Evolutionary conservation across 2,797 vertebrate genomes (phyloP).

Genomic region (Etheostoma nigrum): DNA sequence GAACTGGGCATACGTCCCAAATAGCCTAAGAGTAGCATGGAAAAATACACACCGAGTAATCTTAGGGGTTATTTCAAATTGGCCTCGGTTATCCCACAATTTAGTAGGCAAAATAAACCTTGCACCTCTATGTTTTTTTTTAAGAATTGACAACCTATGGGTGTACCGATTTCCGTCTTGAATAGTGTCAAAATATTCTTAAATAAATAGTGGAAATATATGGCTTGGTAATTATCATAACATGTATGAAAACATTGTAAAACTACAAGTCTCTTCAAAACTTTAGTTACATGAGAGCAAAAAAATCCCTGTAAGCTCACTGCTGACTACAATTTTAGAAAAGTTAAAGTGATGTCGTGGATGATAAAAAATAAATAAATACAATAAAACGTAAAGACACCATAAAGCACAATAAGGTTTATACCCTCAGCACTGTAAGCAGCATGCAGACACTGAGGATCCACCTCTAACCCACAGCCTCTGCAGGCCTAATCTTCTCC

Average conservation of each 20-base stretch:
- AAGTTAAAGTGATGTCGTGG: not conserved
- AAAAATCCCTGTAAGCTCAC: not conserved
- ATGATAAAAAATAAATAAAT: not conserved
- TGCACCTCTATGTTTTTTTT: not conserved
- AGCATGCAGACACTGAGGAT: constrained; percentile 39
- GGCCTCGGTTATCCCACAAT: constrained; percentile 64
- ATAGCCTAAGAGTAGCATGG: constrained; percentile 86
- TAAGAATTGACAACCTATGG: constrained; percentile 8
- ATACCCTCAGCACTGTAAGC: not conserved
- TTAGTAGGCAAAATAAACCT: constrained; percentile 27
- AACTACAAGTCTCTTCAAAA: not conserved
- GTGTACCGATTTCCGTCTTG: not conserved
- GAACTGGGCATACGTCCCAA: constrained; percentile 88
- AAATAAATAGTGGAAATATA: not conserved
- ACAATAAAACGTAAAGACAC: not conserved
- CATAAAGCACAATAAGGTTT: not conserved
- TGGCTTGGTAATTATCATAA: not conserved
- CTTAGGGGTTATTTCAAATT: constrained; percentile 88
- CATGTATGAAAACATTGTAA: not conserved
- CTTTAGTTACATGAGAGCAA: not conserved
- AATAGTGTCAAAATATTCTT: not conserved
- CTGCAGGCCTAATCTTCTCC: constrained; percentile 56
- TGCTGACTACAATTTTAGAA: not conserved
- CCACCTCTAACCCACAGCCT: constrained; percentile 57
- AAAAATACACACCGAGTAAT: constrained; percentile 90